Evolutionary conservation across 2,888 invertebrate genomes (phyloP), one percentile per base, ranked within the genome.

Genomic region (Cactoblastis cactorum): DNA sequence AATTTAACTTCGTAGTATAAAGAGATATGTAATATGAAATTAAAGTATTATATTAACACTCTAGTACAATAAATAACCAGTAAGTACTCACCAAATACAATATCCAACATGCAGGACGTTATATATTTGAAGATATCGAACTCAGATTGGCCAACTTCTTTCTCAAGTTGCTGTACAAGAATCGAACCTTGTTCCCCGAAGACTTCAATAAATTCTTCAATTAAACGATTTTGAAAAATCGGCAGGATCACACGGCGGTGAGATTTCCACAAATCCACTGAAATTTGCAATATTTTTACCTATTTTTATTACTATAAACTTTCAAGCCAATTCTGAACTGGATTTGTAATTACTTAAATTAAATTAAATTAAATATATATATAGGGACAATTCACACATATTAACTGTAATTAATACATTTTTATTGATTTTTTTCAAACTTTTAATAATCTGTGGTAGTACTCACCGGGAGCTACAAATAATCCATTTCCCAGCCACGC

Each of bases 221-320:
- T 72, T 53, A 92, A 88, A 52, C 90, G 90, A 66, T 91, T 92
- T 66, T 92, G 92, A 68, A 94, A 94, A 12, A 93, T 89, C 0
- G 93, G 92, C 12, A 92, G 85, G 2, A 94, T 78, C 33, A 92
- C 67, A 59, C 91, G 91, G 3, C 94, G 79, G 51, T 93, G 88
- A 0, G 69, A 62, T 59, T 88, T 90, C 94, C 94, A 94, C 65
- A 91, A 83, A 0, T 79, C 73, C 39, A 91, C 93, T 85, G 73
- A 61, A 74, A 63, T 12, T 43, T 3, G 4, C 9, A 35, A 15
- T 8, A 6, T 35, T 8, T 34, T 35, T 51, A 19, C 55, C 46
- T 45, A 51, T 38, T 15, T 9, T 17, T 32, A 35, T 17, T 18
- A 28, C 22, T 6, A 22, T 22, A 6, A n/a, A n/a, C n/a, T n/a